phyloP scores from a whole-genome alignment of 2,888 invertebrate genomes.

The Rhamphomyia laevipes region DNA sequence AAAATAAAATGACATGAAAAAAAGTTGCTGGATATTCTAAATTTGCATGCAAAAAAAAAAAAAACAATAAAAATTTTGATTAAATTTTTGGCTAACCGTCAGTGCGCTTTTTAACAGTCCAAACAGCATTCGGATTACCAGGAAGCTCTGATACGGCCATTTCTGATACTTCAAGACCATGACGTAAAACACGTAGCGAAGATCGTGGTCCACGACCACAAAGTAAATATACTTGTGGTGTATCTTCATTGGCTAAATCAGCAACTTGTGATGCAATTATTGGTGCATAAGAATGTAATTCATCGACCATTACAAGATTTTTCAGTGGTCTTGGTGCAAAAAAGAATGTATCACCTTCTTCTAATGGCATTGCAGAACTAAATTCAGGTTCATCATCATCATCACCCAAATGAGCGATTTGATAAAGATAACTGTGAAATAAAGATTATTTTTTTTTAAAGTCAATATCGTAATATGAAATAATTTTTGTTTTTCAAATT shows the following conservation, averaged over 20 bases:
- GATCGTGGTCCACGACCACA: slow-evolving; percentile 95
- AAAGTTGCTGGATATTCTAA: too few species aligned
- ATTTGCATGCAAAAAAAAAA: too few species aligned
- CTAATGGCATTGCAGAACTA: slow-evolving; percentile 94
- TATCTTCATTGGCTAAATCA: slow-evolving; percentile 95
- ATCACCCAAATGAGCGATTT: slow-evolving; percentile 98
- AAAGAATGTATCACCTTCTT: slow-evolving; percentile 98
- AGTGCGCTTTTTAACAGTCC: slow-evolving; percentile 93
- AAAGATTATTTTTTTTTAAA: slow-evolving; percentile 4
- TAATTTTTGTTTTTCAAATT: background rate
- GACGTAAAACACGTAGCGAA: slow-evolving; percentile 81
- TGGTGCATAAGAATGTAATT: slow-evolving; percentile 90
- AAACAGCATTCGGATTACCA: slow-evolving; percentile 99
- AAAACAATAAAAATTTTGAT: too few species aligned
- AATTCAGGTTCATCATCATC: slow-evolving; percentile 99
- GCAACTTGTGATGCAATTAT: slow-evolving; percentile 78
- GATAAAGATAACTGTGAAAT: slow-evolving; percentile 76
- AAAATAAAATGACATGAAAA: too few species aligned
- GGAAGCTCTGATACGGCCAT: slow-evolving; percentile 99
- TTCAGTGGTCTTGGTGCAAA: slow-evolving; percentile 88
- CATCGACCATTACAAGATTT: slow-evolving; percentile 93
- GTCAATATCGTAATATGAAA: too few species aligned
- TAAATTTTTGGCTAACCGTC: slow-evolving; percentile 65
- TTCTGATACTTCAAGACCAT: slow-evolving; percentile 96
- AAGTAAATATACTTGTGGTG: slow-evolving; percentile 92